Base-by-base conservation (phyloP, 2,797 vertebrate genomes). In the Harpagifer antarcticus region DNA sequence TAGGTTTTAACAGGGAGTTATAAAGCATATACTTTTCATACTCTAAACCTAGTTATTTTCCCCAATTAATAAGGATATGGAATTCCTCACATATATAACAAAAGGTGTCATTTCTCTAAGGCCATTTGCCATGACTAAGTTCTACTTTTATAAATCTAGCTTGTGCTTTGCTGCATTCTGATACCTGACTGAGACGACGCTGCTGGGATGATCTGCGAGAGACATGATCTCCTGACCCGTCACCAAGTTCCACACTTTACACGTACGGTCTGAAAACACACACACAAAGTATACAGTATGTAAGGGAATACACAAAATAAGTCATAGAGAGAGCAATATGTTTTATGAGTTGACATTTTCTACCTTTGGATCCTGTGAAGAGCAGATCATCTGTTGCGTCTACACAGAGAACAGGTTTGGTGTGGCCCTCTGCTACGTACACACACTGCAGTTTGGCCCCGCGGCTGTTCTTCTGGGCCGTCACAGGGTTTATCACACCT, bases 151-250 rank as follows among this genome's bases (percentile, higher is more conserved):
- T 3, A 0, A 9, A 11, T 37, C n/a, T 19, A n/a, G 1, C 12
- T 7, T 42, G 0, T 20, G 11, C 4, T 45, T 49, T 37, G n/a
- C 2, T 45, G 1, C 3, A 7, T 43, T 5, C 10, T 13, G 0
- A 3, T 84, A 94, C 93, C 96, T 97, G 85, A 98, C 91, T 47
- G 98, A 98, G 66, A 97, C 95, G 0, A 99, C 97, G 1, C 97
- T 99, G 93, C 97, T 98, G 72, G 97, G 97, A 84, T 99, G 98
- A 77, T 97, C 95, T 2, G 96, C 96, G 11, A 99, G 91, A 66
- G 98, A 99, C 98, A 99, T 99, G 77, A 99, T 99, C 93, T 99
- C 98, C 87, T 99, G 98, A 70, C 98, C 98, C 1, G 98, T 99
- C 81, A 99, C 98, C 76, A 99, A 92, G 91, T 99, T 99, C 98